Base-by-base conservation (phyloP, 2,888 invertebrate genomes). In the Zeuzera pyrina region DNA sequence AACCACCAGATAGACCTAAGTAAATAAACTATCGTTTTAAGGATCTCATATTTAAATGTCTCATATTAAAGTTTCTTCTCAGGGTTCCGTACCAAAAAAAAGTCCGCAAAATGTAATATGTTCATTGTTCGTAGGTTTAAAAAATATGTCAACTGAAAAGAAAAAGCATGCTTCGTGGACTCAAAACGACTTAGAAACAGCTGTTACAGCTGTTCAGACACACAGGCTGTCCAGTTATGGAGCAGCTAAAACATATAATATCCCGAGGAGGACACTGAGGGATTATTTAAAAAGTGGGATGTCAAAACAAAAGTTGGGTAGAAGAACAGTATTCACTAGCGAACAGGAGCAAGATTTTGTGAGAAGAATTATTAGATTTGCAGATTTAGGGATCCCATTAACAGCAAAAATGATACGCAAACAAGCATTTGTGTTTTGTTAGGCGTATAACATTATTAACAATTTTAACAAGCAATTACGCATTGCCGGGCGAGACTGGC, bases 351-450 rank as follows among this genome's bases (percentile, higher is more conserved):
- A 36, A 10, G 34, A 39, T 35, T 36, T 44, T 12, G 26, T 22
- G 3, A 19, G 22, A 25, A 19, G 35, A 3, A 40, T 40, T 16
- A 39, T 31, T 26, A 30, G 31, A 28, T 29, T 42, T n/a, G 16
- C 41, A 27, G n/a, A 43, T 6, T 31, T 42, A 21, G 43, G 39
- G 13, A 19, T 39, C 14, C 41, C 42, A 6, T 28, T 42, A 21
- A 41, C 47, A n/a, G 34, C 36, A n/a, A 38, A 41, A 30, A 29
- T 36, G 7, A 24, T 41, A 16, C 30, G 36, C 8, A 34, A 27
- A 28, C 39, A 41, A 14, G 42, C 38, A 22, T 42, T 33, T 25
- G 13, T 16, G 21, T 45, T 39, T 34, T 42, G 41, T 33, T 23
- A 34, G 15, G 14, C 21, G n/a, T 29, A 38, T 31, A 34, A 45